Conservation (phyloP, 1,140 invertebrate species). For the Hyposmocoma kahamanoa region DNA sequence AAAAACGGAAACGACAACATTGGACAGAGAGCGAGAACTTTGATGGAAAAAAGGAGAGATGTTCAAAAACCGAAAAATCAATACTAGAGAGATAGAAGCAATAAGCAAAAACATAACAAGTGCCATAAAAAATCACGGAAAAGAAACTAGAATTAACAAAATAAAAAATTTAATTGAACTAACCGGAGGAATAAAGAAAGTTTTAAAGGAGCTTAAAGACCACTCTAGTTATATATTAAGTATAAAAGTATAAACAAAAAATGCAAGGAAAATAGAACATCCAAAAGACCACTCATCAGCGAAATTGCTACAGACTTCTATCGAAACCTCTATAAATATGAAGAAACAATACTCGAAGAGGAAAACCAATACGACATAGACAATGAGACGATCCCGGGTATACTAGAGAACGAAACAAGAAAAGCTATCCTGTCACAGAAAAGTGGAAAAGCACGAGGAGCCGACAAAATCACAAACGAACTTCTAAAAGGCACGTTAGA, state of each 20-base stretch:
- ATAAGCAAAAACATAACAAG: neutral
- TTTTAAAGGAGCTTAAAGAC: neutral
- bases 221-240: too few species aligned
- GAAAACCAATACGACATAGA: neutral
- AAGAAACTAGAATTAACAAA: neutral
- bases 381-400: neutral
- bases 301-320: neutral
- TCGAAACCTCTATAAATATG: neutral
- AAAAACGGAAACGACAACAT: too few species aligned
- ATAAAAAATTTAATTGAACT: neutral
- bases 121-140: neutral
- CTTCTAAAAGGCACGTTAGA: neutral
- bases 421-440: constrained; percentile 2
- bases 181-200: neutral
- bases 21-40: too few species aligned
- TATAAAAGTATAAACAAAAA: constrained; percentile 2
- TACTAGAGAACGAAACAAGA: neutral
- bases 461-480: constrained; percentile 5
- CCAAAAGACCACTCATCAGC: neutral
- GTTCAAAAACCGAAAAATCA: neutral
- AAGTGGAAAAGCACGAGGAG: constrained; percentile 5
- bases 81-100: neutral
- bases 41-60: neutral
- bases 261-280: neutral
- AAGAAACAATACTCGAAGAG: neutral